Base-by-base conservation (phyloP, 2,797 vertebrate genomes). In the Hydrolagus colliei region DNA sequence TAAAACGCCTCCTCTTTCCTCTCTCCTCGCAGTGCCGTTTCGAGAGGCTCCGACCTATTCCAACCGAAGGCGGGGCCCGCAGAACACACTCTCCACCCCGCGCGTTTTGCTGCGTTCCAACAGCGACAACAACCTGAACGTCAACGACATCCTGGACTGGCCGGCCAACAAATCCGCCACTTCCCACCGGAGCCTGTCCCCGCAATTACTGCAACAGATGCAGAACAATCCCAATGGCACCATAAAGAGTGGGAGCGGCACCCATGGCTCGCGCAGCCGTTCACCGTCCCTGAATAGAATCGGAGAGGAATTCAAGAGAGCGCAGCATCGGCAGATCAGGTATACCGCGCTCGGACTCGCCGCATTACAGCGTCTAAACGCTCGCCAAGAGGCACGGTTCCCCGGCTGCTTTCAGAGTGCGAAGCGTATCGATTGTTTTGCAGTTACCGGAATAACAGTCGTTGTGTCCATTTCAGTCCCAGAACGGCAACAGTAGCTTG, bases 71-170 rank as follows among this genome's bases (percentile, higher is more conserved):
- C 93, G 96, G 91, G 94, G 95, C 88, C 95, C 93, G 14, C 94
- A 93, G 2, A 94, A 90, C 92, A 96, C 95, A 32, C 90, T 98
- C 85, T 92, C 95, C 13, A 94, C 97, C 9, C 96, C 97, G 14
- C 95, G 96, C 86, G 93, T 97, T 88, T 93, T 98, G 87, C 95
- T 98, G 86, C 96, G 96, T 86, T 98, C 97, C 90, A 98, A 98
- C 93, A 98, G 97, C 0, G 97, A 98, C 92, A 98, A 96, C 93
- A 97, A 97, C 91, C 94, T 98, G 80, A 93, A 94, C 20, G 90
- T 95, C 86, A 92, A 92, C 73, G 92, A 94, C 35, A 78, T 93
- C 90, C 94, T 90, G 0, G 92, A 93, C 86, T 94, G 94, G 93
- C 91, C 93, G 62, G 94, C 94, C 87, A 92, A 94, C 85, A 90